Evolutionary conservation across 2,888 invertebrate species (phyloP).

Genomic region (Archips xylosteana): DNA sequence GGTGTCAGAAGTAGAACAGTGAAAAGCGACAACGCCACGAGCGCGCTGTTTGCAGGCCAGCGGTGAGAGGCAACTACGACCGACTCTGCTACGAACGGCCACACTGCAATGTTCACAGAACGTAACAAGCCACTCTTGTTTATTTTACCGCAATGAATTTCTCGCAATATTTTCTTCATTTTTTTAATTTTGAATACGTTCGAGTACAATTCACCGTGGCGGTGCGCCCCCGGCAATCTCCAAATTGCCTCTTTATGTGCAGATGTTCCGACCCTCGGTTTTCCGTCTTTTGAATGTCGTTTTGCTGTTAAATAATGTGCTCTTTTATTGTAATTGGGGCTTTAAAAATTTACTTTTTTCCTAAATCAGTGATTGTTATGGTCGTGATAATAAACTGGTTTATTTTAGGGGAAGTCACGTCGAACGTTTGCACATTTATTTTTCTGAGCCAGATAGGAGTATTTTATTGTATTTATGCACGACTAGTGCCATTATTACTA

Average conservation of each 20-base stretch:
- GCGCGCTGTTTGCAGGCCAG: conserved; percentile 45
- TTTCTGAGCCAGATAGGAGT: neutral
- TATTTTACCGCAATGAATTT: conserved; percentile 83
- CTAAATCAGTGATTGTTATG: conserved; percentile 38
- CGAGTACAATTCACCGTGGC: conserved; percentile 81
- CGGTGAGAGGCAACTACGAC: conserved; percentile 39
- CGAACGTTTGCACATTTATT: neutral
- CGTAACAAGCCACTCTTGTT: conserved; percentile 78
- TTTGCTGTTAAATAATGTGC: conserved; percentile 84
- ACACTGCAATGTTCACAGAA: conserved; percentile 57
- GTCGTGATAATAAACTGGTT: conserved; percentile 38
- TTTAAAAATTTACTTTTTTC: conserved; percentile 65
- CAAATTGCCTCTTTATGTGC: conserved; percentile 86
- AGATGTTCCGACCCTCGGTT: conserved; percentile 84
- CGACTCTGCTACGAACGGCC: conserved; percentile 7
- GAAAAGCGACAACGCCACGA: conserved; percentile 27
- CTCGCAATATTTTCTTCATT: conserved; percentile 80
- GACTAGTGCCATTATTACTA: neutral
- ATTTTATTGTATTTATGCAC: neutral
- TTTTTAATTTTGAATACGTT: conserved; percentile 83
- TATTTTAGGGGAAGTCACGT: conserved; percentile 22
- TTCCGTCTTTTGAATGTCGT: conserved; percentile 85
- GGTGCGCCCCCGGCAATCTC: conserved; percentile 84
- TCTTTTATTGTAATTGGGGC: conserved; percentile 80
- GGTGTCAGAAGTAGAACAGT: neutral